phyloP scores from a whole-genome alignment of 2,888 invertebrate genomes.

The Laothoe populi region DNA sequence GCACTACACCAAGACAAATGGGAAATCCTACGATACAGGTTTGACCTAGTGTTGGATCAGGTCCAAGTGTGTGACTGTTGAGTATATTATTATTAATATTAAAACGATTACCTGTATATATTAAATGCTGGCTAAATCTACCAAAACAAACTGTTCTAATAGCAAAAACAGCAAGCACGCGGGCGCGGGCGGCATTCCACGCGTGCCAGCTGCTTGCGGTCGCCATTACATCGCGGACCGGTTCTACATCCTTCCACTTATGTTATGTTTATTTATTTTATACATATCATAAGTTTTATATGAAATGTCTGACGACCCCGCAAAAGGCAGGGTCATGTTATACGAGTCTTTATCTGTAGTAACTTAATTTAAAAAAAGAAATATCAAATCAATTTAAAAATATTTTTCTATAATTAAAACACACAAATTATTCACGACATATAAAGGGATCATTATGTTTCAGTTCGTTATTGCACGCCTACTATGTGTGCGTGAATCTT shows the following conservation, averaged over 20 bases:
- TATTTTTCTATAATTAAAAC: no score
- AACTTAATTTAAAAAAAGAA: background rate
- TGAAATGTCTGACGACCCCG: constrained; percentile 1
- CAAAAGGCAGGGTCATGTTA: background rate
- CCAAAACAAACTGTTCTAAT: constrained; percentile 24
- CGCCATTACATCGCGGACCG: constrained; percentile 47
- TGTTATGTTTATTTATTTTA: constrained; percentile 51
- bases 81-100: no score
- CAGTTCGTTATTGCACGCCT: no score
- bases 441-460: no score
- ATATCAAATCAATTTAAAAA: no score
- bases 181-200: constrained; percentile 48
- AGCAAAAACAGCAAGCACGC: constrained; percentile 11
- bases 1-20: no score
- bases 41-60: no score
- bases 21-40: no score
- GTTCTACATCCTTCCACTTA: constrained; percentile 64
- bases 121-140: background rate
- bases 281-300: constrained; percentile 33
- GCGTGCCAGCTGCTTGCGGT: constrained; percentile 41
- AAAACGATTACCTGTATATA: no score
- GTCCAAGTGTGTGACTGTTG: no score
- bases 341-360: background rate
- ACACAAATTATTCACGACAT: no score
- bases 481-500: no score